Conservation (phyloP, 1,140 invertebrate genomes). For the Rhizoglyphus robini region DNA sequence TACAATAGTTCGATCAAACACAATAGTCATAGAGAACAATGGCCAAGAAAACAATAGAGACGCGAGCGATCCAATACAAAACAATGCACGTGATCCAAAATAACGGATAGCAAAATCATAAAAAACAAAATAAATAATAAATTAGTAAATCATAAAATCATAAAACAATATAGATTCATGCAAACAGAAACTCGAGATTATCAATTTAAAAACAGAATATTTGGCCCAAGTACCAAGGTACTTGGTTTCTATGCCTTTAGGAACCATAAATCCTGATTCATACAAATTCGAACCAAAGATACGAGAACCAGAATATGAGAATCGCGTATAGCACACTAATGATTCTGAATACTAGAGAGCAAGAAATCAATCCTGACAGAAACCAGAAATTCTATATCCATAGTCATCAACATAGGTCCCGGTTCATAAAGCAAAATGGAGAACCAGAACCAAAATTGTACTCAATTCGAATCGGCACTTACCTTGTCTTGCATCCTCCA, state of each 20-base stretch:
- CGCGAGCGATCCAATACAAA: slow-evolving; percentile 14
- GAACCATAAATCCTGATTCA: too few relatives aligned
- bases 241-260: too few relatives aligned
- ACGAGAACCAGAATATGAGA: too few relatives aligned
- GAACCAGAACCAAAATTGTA: not conserved
- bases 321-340: not conserved
- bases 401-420: not conserved
- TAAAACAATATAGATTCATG: too few relatives aligned
- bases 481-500: slow-evolving; percentile 95
- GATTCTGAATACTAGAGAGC: not conserved
- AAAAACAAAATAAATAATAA: slow-evolving; percentile 9
- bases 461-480: slow-evolving; percentile 26
- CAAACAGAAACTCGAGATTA: too few relatives aligned
- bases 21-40: slow-evolving; percentile 24
- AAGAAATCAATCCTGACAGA: too few relatives aligned
- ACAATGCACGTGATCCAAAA: not conserved
- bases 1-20: slow-evolving; percentile 10
- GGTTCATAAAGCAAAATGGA: not conserved
- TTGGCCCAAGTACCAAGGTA: too few relatives aligned
- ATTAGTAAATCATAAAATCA: not conserved
- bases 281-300: too few relatives aligned
- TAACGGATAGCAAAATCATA: slow-evolving; percentile 9
- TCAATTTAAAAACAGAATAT: too few relatives aligned
- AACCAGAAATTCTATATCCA: not conserved
- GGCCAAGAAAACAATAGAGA: slow-evolving; percentile 10